Evolutionary conservation across 2,888 invertebrate species (phyloP).

Genomic region (Helleia helle): DNA sequence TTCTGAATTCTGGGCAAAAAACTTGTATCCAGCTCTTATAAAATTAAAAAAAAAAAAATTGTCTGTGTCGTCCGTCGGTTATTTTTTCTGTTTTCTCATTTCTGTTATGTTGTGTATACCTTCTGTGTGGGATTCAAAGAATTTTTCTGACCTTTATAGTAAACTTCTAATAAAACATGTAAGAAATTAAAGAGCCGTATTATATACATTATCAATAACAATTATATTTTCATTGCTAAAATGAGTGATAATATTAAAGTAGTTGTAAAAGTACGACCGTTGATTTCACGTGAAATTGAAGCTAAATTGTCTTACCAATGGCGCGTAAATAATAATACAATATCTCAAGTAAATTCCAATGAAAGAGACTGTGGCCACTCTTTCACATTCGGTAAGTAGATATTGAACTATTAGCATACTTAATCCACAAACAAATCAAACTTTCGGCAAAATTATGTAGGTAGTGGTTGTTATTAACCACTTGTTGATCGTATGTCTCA

Average conservation of each 20-base stretch:
- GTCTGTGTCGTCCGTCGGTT: background rate
- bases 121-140: too few relatives aligned
- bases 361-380: conserved; percentile 40
- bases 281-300: conserved; percentile 77
- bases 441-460: too few relatives aligned
- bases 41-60: too few relatives aligned
- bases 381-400: conserved; percentile 55
- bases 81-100: background rate
- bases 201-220: background rate
- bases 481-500: background rate
- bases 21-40: too few relatives aligned
- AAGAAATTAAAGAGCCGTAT: too few relatives aligned
- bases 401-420: too few relatives aligned
- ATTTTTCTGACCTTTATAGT: too few relatives aligned
- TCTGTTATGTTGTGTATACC: too few relatives aligned
- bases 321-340: conserved; percentile 74
- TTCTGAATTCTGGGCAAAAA: too few relatives aligned
- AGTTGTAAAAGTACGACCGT: conserved; percentile 81
- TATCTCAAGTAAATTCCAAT: conserved; percentile 73
- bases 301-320: conserved; percentile 74
- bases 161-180: too few relatives aligned
- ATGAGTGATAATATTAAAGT: conserved; percentile 83
- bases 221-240: conserved; percentile 21
- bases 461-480: too few relatives aligned
- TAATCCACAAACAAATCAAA: too few relatives aligned